phyloP scores from a whole-genome alignment of 2,113 vertebrate genomes.

The Onychostoma macrolepis region DNA sequence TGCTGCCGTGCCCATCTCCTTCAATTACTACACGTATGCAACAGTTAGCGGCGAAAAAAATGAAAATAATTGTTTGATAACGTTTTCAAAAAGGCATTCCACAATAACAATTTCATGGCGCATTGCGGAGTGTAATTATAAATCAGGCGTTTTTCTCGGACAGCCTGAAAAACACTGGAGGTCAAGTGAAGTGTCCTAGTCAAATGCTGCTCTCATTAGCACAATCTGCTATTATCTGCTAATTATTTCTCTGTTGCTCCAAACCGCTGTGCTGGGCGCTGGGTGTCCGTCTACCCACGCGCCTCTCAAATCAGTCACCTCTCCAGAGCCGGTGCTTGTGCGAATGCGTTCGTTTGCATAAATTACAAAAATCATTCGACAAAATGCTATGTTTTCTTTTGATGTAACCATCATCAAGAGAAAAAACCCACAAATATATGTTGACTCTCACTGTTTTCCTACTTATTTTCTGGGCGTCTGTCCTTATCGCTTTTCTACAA shows the following conservation, averaged over 20 bases:
- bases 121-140: slow-evolving; percentile 82
- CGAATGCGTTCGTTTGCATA: slow-evolving; percentile 68
- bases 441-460: slow-evolving; percentile 55
- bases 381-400: slow-evolving; percentile 74
- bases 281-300: slow-evolving; percentile 29
- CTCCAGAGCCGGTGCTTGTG: slow-evolving; percentile 65
- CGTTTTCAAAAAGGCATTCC: slow-evolving; percentile 81
- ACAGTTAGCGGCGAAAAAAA: slow-evolving; percentile 74
- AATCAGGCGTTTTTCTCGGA: slow-evolving; percentile 70
- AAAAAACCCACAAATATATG: neutral
- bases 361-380: slow-evolving; percentile 68
- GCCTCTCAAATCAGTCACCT: slow-evolving; percentile 53
- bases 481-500: slow-evolving; percentile 63
- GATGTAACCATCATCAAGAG: slow-evolving; percentile 70
- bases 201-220: slow-evolving; percentile 81
- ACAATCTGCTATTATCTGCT: slow-evolving; percentile 77
- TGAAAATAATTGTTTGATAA: slow-evolving; percentile 83
- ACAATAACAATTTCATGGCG: slow-evolving; percentile 84
- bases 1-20: slow-evolving; percentile 58
- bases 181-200: slow-evolving; percentile 80
- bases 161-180: slow-evolving; percentile 72
- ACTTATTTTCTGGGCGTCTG: slow-evolving; percentile 61
- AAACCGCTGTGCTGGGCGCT: slow-evolving; percentile 67
- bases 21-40: slow-evolving; percentile 73
- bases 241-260: slow-evolving; percentile 73